Evolutionary conservation across 2,113 vertebrate genomes (phyloP).

Genomic region (Pan paniscus): DNA sequence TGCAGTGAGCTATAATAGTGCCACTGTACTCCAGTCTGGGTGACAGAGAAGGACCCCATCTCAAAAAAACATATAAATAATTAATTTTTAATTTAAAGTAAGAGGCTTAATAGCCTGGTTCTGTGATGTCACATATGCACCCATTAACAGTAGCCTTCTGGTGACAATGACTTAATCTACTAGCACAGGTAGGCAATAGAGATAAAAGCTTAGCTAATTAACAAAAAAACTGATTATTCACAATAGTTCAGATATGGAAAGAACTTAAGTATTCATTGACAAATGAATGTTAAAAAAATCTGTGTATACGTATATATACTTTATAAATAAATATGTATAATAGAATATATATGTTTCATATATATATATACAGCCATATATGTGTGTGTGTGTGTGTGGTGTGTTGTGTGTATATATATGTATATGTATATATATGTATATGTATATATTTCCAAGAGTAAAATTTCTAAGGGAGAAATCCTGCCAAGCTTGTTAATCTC

Average conservation of each 20-base stretch:
- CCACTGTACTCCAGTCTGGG: too few relatives aligned
- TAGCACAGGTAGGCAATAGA: neutral
- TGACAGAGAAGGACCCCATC: too few relatives aligned
- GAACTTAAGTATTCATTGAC: neutral
- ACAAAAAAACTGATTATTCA: neutral
- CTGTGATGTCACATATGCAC: neutral
- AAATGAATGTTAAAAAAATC: neutral
- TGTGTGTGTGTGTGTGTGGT: neutral
- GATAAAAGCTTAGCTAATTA: neutral
- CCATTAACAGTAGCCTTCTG: neutral
- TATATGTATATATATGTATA: accelerated
- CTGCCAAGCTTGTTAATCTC: too few relatives aligned
- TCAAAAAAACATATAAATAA: too few relatives aligned
- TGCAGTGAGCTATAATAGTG: too few relatives aligned
- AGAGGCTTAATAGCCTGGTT: neutral
- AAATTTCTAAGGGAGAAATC: too few relatives aligned
- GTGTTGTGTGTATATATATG: too few relatives aligned
- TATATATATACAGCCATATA: neutral
- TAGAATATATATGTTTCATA: neutral
- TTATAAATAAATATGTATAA: neutral
- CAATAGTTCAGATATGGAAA: neutral
- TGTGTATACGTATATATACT: neutral
- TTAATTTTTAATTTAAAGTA: too few relatives aligned
- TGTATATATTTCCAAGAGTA: too few relatives aligned
- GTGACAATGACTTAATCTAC: neutral